phyloP scores from a whole-genome alignment of 2,797 vertebrate genomes.

The Lycodopsis pacificus region DNA sequence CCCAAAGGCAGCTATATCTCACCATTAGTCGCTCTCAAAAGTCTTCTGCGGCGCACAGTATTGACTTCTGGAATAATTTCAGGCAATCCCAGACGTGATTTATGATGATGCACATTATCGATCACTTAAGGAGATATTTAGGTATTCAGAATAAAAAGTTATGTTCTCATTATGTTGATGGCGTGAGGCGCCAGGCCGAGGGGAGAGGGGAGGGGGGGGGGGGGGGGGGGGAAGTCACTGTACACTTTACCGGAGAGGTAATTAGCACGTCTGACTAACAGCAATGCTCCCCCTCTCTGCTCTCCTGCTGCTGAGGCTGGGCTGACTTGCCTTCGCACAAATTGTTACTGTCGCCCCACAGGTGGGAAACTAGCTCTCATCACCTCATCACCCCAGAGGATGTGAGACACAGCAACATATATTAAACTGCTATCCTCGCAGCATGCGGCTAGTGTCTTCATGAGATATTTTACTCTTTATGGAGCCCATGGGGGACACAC shows the following conservation, averaged over 20 bases:
- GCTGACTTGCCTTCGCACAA: slow-evolving; percentile 75
- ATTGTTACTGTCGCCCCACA: slow-evolving; percentile 81
- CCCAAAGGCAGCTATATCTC: slow-evolving; percentile 94
- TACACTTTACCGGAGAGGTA: slow-evolving; percentile 83
- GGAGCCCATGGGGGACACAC: slow-evolving; percentile 81
- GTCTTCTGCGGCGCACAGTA: slow-evolving; percentile 88
- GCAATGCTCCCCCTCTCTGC: slow-evolving; percentile 63
- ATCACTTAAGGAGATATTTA: slow-evolving; percentile 97
- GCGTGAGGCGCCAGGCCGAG: slow-evolving; percentile 88
- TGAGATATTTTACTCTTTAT: slow-evolving; percentile 85
- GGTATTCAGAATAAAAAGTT: slow-evolving; percentile 92
- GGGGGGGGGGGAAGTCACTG: slow-evolving; percentile 72
- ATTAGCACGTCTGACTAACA: slow-evolving; percentile 86
- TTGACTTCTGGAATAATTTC: slow-evolving; percentile 98
- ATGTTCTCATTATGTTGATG: slow-evolving; percentile 90
- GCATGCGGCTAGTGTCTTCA: slow-evolving; percentile 78
- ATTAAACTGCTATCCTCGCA: slow-evolving; percentile 82
- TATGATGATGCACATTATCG: slow-evolving; percentile 98
- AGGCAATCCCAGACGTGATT: slow-evolving; percentile 93
- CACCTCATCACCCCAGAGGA: slow-evolving; percentile 83
- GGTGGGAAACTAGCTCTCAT: slow-evolving; percentile 83
- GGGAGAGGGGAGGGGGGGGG: slow-evolving; percentile 61
- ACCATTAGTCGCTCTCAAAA: slow-evolving; percentile 92
- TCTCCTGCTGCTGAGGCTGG: slow-evolving; percentile 69
- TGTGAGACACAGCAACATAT: slow-evolving; percentile 79